Conservation (phyloP, 1,140 invertebrate genomes). For the Hesperophylax magnus region DNA sequence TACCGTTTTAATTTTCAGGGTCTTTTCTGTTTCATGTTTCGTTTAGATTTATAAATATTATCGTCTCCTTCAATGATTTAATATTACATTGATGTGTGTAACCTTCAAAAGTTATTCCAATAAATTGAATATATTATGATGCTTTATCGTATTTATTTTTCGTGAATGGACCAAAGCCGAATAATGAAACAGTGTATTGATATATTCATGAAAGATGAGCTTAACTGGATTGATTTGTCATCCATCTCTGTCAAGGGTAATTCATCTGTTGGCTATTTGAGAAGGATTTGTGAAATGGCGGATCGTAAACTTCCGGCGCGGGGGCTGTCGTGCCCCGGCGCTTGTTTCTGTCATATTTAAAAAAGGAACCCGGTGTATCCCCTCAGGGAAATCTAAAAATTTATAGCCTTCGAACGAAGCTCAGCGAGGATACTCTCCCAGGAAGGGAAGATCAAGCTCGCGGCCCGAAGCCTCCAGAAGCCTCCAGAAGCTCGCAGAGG, state of each 20-base stretch:
- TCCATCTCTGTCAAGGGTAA: neutral
- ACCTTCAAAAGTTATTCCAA: no score
- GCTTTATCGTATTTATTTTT: no score
- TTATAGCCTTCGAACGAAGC: slow-evolving; percentile 28
- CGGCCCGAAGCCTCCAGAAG: neutral
- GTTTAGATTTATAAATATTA: no score
- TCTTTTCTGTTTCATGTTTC: no score
- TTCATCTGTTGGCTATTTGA: slow-evolving; percentile 22
- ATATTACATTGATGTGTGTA: no score
- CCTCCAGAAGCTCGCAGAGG: neutral
- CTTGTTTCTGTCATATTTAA: slow-evolving; percentile 43
- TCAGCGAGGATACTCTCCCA: neutral
- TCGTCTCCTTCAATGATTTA: no score
- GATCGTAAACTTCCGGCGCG: slow-evolving; percentile 27
- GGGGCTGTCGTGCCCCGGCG: slow-evolving; percentile 1
- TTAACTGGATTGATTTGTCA: neutral
- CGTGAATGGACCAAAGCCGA: no score
- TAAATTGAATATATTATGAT: no score
- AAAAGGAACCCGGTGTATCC: slow-evolving; percentile 16
- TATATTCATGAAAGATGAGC: neutral
- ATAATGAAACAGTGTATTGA: no score
- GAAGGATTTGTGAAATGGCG: slow-evolving; percentile 19
- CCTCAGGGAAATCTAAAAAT: slow-evolving; percentile 41
- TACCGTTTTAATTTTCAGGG: no score
- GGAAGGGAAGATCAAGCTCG: neutral